Percentiles rank a stretch among this genome's conserved stretches.
Evolutionary conservation across 2,797 vertebrate genomes (phyloP).

Genomic region (Setipinna tenuifilis): DNA sequence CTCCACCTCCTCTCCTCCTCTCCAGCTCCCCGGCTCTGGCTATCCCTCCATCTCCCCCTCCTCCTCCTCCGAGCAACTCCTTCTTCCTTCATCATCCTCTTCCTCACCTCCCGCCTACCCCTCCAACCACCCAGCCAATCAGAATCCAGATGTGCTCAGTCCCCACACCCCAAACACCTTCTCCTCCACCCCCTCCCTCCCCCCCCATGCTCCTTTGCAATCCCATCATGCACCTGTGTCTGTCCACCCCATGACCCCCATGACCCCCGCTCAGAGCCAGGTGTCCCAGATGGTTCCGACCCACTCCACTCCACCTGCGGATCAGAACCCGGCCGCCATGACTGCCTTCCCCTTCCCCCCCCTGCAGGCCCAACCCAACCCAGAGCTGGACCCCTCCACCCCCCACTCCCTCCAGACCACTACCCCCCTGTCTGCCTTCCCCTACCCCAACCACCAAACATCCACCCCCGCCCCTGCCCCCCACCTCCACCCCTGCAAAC

Average conservation of each 20-base stretch:
- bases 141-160: slow-evolving; percentile 55
- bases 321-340: slow-evolving; percentile 50
- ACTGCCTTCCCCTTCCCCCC: slow-evolving; percentile 54
- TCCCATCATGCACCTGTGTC: slow-evolving; percentile 55
- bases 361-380: slow-evolving; percentile 36
- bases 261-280: slow-evolving; percentile 54
- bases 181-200: slow-evolving; percentile 48
- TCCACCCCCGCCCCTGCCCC: slow-evolving; percentile 52
- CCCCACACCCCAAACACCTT: slow-evolving; percentile 59
- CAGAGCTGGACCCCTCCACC: slow-evolving; percentile 37
- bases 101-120: slow-evolving; percentile 53
- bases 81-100: slow-evolving; percentile 44
- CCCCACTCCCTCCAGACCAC: slow-evolving; percentile 40
- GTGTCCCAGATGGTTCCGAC: slow-evolving; percentile 36
- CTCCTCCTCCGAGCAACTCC: slow-evolving; percentile 62
- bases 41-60: slow-evolving; percentile 56
- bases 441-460: slow-evolving; percentile 35
- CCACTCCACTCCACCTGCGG: slow-evolving; percentile 43
- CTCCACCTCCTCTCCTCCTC: slow-evolving; percentile 49
- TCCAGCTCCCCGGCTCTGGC: slow-evolving; percentile 71
- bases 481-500: slow-evolving; percentile 43
- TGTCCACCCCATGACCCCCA: slow-evolving; percentile 42
- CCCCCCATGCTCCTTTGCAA: slow-evolving; percentile 48
- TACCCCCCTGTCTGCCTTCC: slow-evolving; percentile 41
- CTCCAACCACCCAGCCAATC: slow-evolving; percentile 46